These are phyloP conservation scores for Acronicta alni DNA, from an alignment of 2,888 invertebrate genomes.

Conservation along the genomic window DNA sequence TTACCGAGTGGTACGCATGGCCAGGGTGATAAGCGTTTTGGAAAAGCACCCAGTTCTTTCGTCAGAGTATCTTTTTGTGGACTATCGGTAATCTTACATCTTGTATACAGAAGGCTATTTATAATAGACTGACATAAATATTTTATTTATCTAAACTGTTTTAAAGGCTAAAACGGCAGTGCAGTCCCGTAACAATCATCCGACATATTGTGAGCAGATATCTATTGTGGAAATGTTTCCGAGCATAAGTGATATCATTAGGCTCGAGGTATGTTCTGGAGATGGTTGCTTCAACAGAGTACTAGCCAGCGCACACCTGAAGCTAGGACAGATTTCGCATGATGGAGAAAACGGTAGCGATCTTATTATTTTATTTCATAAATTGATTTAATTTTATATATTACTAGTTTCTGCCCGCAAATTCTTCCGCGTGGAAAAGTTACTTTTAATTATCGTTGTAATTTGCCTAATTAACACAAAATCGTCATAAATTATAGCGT, in stretches of 20 bases:
- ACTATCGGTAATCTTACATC: slow-evolving; percentile 65
- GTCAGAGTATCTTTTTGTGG: slow-evolving; percentile 77
- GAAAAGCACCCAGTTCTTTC: slow-evolving; percentile 73
- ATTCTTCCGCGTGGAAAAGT: too few relatives aligned
- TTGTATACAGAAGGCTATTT: too few relatives aligned
- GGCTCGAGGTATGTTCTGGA: slow-evolving; percentile 89
- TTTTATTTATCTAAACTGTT: background rate
- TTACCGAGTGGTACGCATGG: slow-evolving; percentile 64
- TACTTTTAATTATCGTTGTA: too few relatives aligned
- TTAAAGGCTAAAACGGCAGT: slow-evolving; percentile 91
- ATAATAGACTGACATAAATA: too few relatives aligned
- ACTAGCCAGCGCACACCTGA: slow-evolving; percentile 66
- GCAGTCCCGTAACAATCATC: slow-evolving; percentile 89
- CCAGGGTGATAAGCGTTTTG: slow-evolving; percentile 62
- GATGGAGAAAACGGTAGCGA: slow-evolving; percentile 78
- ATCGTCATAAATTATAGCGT: too few relatives aligned
- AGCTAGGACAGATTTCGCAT: slow-evolving; percentile 73
- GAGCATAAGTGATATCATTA: slow-evolving; percentile 92
- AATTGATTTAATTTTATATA: too few relatives aligned
- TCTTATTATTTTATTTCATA: too few relatives aligned
- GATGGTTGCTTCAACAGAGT: slow-evolving; percentile 81
- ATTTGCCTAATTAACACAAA: too few relatives aligned
- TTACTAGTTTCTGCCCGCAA: too few relatives aligned
- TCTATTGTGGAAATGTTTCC: slow-evolving; percentile 95
- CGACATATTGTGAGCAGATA: slow-evolving; percentile 94